Conservation (phyloP, 2,113 vertebrate species). For the Cromileptes altivelis region DNA sequence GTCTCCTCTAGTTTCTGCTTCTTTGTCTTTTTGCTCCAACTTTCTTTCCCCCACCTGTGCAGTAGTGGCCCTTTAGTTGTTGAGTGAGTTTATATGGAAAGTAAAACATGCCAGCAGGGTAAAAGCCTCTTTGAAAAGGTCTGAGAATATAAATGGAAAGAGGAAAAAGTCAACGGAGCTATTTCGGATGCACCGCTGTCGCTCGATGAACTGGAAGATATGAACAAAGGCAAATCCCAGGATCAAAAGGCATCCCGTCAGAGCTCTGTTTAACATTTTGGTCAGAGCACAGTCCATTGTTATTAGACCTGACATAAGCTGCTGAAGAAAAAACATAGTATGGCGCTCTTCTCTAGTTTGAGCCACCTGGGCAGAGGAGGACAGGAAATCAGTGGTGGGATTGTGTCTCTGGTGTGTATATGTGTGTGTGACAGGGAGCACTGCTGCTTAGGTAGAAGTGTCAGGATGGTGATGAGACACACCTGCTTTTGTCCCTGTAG, state of each 20-base stretch:
- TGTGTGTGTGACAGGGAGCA: not conserved
- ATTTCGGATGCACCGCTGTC: slow-evolving; percentile 47
- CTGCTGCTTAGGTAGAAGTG: slow-evolving; percentile 29
- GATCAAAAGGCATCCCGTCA: slow-evolving; percentile 37
- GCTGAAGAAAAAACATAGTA: not conserved
- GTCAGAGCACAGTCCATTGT: slow-evolving; percentile 16
- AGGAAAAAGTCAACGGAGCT: slow-evolving; percentile 34
- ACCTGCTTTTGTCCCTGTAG: slow-evolving; percentile 48
- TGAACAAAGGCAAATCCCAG: slow-evolving; percentile 54
- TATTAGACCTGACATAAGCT: slow-evolving; percentile 16
- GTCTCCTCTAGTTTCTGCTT: slow-evolving; percentile 37
- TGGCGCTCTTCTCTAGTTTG: slow-evolving; percentile 5
- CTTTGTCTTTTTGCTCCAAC: slow-evolving; percentile 12
- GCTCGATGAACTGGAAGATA: slow-evolving; percentile 36
- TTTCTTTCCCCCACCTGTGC: slow-evolving; percentile 30
- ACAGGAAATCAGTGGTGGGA: slow-evolving; percentile 19
- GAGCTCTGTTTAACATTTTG: slow-evolving; percentile 41
- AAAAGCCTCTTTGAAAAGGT: slow-evolving; percentile 42
- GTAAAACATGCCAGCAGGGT: slow-evolving; percentile 23
- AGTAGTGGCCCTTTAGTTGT: not conserved
- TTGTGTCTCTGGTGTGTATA: slow-evolving; percentile 20
- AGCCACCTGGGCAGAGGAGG: slow-evolving; percentile 20
- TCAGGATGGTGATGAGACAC: slow-evolving; percentile 46
- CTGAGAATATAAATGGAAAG: slow-evolving; percentile 48
- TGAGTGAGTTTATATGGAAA: slow-evolving; percentile 18